Evolutionary conservation across 2,113 vertebrate genomes (phyloP).

Genomic region (Sminthopsis crassicaudata): DNA sequence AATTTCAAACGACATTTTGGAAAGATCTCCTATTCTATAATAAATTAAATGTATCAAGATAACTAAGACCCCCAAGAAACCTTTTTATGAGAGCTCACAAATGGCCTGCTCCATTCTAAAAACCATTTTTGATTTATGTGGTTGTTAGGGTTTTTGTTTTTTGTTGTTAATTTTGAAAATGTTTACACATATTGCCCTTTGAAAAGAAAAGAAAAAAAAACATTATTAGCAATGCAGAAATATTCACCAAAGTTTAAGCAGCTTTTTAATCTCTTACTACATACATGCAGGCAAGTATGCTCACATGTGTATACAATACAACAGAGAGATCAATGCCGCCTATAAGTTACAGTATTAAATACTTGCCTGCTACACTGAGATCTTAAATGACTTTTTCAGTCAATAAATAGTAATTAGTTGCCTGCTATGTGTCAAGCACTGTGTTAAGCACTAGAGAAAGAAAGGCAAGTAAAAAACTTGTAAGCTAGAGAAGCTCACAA

Average conservation of each 20-base stretch:
- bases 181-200: not conserved
- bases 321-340: not conserved
- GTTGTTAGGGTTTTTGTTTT: no score
- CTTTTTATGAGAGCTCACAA: conserved; percentile 6
- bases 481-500: not conserved
- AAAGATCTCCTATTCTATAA: not conserved
- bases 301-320: not conserved
- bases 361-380: not conserved
- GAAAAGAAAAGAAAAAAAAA: conserved; percentile 27
- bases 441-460: not conserved
- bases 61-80: not conserved
- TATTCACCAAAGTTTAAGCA: not conserved
- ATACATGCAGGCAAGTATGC: not conserved
- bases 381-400: not conserved
- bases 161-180: not conserved
- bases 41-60: not conserved
- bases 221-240: not conserved
- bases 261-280: not conserved
- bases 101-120: not conserved
- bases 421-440: not conserved
- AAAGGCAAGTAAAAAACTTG: not conserved
- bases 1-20: conserved; percentile 45
- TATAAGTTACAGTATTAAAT: not conserved
- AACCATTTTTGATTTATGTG: not conserved
- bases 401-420: not conserved